Percentiles rank a stretch among this genome's conserved stretches.
Evolutionary conservation across 2,797 vertebrate genomes (phyloP).

Genomic region (Sciurus vulgaris): DNA sequence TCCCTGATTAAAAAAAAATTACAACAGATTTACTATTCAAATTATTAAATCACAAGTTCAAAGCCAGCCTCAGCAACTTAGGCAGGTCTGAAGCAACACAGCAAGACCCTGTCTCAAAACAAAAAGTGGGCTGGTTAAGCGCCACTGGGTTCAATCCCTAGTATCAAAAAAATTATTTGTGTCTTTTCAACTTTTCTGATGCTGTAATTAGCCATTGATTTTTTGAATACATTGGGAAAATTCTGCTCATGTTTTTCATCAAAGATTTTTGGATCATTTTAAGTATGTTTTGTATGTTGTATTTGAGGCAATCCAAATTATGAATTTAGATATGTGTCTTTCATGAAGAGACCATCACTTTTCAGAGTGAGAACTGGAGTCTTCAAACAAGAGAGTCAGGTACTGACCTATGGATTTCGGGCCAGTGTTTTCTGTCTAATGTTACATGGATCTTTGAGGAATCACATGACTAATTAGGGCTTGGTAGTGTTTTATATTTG

Average conservation of each 20-base stretch:
- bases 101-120: too few species aligned
- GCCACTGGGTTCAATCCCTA: too few species aligned
- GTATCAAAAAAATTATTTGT: background rate
- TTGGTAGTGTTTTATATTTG: conserved; percentile 56
- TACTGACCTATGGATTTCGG: conserved; percentile 12
- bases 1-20: background rate
- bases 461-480: conserved; percentile 44
- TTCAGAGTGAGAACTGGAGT: background rate
- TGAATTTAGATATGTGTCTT: background rate
- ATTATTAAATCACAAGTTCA: background rate
- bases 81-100: too few species aligned
- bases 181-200: background rate
- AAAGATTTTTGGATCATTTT: background rate
- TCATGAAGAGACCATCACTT: background rate
- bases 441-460: conserved; percentile 44
- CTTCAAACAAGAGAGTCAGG: background rate
- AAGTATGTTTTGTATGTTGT: background rate
- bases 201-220: background rate
- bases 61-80: too few species aligned
- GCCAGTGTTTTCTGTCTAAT: conserved; percentile 9
- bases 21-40: background rate
- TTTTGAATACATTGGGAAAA: background rate
- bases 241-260: background rate
- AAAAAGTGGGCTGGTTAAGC: too few species aligned
- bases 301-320: background rate